phyloP scores from a whole-genome alignment of 2,797 vertebrate species.

The Strix occidentalis region DNA sequence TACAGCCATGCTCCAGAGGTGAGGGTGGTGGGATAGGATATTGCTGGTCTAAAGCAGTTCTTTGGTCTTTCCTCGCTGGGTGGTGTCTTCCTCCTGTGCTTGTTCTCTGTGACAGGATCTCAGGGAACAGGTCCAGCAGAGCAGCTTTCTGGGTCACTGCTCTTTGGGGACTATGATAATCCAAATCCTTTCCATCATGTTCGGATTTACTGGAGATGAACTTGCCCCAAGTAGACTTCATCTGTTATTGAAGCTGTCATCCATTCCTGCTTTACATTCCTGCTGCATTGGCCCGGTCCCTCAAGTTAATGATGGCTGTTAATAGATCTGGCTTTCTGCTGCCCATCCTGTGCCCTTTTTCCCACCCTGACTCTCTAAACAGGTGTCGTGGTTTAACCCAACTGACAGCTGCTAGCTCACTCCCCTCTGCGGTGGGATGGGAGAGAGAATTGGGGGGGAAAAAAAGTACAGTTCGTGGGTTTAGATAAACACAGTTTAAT shows the following conservation, averaged over 20 bases:
- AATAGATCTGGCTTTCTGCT: not conserved
- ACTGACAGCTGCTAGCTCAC: too few relatives aligned
- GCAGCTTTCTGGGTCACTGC: not conserved
- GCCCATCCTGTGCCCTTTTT: not conserved
- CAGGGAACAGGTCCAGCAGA: not conserved
- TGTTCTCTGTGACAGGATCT: not conserved
- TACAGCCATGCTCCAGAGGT: not conserved
- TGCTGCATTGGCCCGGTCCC: not conserved
- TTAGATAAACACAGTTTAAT: too few relatives aligned
- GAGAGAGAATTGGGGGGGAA: too few relatives aligned
- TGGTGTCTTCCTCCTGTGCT: not conserved
- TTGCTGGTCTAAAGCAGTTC: not conserved
- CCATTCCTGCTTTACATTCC: not conserved
- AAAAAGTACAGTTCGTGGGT: too few relatives aligned
- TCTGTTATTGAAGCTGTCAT: not conserved
- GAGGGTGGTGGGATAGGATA: not conserved
- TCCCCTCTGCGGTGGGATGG: too few relatives aligned
- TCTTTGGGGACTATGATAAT: not conserved
- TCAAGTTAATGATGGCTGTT: not conserved
- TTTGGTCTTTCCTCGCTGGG: not conserved
- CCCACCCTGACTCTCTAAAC: accelerated
- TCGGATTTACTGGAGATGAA: not conserved
- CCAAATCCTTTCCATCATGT: not conserved
- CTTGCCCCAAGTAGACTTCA: not conserved
- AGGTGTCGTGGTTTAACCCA: too few relatives aligned